These are phyloP conservation scores for Drosophila pseudoobscura DNA, from an alignment of 1,140 invertebrate genomes.

Conservation along the genomic window DNA sequence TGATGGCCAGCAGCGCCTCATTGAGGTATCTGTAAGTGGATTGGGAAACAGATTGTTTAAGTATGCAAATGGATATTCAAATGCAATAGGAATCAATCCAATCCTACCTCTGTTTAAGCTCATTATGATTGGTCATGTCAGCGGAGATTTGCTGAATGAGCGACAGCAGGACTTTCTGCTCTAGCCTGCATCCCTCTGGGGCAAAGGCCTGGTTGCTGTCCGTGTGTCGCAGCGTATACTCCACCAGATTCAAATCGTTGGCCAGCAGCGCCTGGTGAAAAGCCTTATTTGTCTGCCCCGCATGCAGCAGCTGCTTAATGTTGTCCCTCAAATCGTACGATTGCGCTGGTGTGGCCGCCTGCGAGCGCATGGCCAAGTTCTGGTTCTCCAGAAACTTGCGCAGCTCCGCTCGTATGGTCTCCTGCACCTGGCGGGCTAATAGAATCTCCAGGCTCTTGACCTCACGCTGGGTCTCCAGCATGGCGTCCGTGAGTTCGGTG, in stretches of 20 bases:
- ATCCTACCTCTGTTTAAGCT: constrained; percentile 92
- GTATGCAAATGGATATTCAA: not conserved
- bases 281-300: constrained; percentile 92
- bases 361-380: constrained; percentile 86
- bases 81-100: constrained; percentile 36
- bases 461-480: constrained; percentile 77
- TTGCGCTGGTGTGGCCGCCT: constrained; percentile 88
- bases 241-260: constrained; percentile 92
- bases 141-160: constrained; percentile 96
- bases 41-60: constrained; percentile 14
- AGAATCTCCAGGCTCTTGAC: constrained; percentile 76
- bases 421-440: constrained; percentile 72
- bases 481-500: constrained; percentile 65
- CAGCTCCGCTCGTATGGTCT: constrained; percentile 82
- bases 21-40: constrained; percentile 90
- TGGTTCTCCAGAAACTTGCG: constrained; percentile 86
- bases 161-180: constrained; percentile 94
- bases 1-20: constrained; percentile 93
- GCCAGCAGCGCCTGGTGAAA: constrained; percentile 95
- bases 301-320: constrained; percentile 88
- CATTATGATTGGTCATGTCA: constrained; percentile 92
- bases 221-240: constrained; percentile 92
- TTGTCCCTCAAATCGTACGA: constrained; percentile 87
- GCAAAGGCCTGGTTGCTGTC: constrained; percentile 91
- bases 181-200: constrained; percentile 87